A percentile compares a stretch with the other conserved stretches of the same genome.
Evolutionary conservation across 2,888 invertebrate species (phyloP).

Genomic region (Harpalus rubripes): DNA sequence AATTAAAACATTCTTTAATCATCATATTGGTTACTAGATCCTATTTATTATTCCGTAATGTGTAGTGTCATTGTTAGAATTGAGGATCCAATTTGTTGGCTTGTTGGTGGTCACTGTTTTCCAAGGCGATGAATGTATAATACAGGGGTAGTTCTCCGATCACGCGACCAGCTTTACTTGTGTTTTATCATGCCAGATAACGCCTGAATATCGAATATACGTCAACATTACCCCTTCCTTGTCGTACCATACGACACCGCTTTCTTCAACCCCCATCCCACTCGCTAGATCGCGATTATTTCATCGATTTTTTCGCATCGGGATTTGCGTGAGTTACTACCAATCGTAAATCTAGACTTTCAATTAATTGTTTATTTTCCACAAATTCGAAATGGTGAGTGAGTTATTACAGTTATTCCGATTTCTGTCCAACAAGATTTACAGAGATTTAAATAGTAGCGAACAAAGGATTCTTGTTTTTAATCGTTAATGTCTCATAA

Average conservation of each 20-base stretch:
- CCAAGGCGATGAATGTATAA: constrained; percentile 69
- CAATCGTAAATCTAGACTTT: constrained; percentile 36
- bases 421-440: constrained; percentile 36
- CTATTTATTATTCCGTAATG: too few relatives aligned
- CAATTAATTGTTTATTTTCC: constrained; percentile 52
- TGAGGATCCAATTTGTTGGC: too few relatives aligned
- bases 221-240: constrained; percentile 68
- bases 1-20: too few relatives aligned
- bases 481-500: constrained; percentile 41
- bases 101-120: constrained; percentile 44
- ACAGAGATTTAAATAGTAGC: constrained; percentile 10
- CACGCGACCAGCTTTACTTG: constrained; percentile 70
- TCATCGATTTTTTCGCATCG: constrained; percentile 28
- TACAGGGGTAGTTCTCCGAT: constrained; percentile 68
- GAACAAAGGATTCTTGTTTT: constrained; percentile 50
- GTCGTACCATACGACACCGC: constrained; percentile 30
- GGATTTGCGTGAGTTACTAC: constrained; percentile 38
- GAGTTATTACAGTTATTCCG: constrained; percentile 32
- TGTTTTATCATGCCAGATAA: constrained; percentile 71
- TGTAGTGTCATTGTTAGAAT: too few relatives aligned
- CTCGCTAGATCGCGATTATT: constrained; percentile 36
- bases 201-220: constrained; percentile 71
- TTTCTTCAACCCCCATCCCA: constrained; percentile 49
- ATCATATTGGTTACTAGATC: too few relatives aligned
- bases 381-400: background rate